A percentile compares a stretch with the other conserved stretches of the same genome.
Evolutionary conservation across 2,113 vertebrate genomes (phyloP).

Genomic region (Epinephelus moara): DNA sequence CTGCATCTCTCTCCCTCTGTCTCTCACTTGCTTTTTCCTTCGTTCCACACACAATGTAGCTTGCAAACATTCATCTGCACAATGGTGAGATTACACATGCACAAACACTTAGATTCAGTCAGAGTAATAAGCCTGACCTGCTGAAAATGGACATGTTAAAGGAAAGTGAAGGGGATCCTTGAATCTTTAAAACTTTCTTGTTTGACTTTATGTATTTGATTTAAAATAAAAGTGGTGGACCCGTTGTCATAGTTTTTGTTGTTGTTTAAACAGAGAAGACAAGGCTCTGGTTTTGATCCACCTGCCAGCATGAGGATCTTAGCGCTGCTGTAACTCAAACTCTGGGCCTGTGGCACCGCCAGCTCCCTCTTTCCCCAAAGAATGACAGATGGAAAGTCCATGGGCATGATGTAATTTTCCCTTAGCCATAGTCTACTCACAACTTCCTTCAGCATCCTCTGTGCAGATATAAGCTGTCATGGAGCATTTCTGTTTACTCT

Average conservation of each 20-base stretch:
- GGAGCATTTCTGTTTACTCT: slow-evolving; percentile 60
- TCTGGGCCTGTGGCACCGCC: slow-evolving; percentile 15
- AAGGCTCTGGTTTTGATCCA: slow-evolving; percentile 41
- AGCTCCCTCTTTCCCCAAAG: slow-evolving; percentile 15
- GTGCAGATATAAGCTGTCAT: slow-evolving; percentile 56
- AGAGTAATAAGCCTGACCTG: slow-evolving; percentile 84
- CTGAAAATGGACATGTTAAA: slow-evolving; percentile 52
- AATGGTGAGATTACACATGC: slow-evolving; percentile 49
- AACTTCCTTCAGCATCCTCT: slow-evolving; percentile 38
- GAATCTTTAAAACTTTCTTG: slow-evolving; percentile 7
- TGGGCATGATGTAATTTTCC: slow-evolving; percentile 53
- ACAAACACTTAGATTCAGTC: slow-evolving; percentile 70
- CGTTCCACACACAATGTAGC: slow-evolving; percentile 61
- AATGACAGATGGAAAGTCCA: slow-evolving; percentile 60
- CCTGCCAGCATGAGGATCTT: slow-evolving; percentile 30
- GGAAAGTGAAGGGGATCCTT: background rate
- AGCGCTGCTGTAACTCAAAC: slow-evolving; percentile 32
- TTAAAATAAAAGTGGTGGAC: background rate
- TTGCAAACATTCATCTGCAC: slow-evolving; percentile 76
- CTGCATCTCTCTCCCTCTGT: slow-evolving; percentile 78
- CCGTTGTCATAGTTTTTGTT: background rate
- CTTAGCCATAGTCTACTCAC: slow-evolving; percentile 37
- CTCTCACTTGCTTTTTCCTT: slow-evolving; percentile 75
- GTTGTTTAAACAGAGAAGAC: slow-evolving; percentile 9
- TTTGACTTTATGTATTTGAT: slow-evolving; percentile 23